Base-by-base conservation (phyloP, 2,888 invertebrate genomes). In the Trachelus troglodyta region DNA sequence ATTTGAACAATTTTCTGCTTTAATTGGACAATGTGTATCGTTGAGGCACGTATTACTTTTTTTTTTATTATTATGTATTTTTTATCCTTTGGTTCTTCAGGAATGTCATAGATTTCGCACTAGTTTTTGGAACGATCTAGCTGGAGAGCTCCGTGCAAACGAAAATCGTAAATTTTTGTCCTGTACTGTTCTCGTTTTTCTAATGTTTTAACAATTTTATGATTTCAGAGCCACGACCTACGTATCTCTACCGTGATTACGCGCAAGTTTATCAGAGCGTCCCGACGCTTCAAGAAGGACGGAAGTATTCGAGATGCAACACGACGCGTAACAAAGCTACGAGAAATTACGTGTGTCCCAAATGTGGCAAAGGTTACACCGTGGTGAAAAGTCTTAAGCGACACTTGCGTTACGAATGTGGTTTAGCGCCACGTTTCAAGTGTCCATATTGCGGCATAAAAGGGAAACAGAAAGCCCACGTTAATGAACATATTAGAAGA, bases 311-410 rank as follows among this genome's bases (percentile, higher is more conserved):
- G 40, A 56, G 40, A 23, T 56, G 40, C 40, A 56, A 56, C 40
- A 56, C 40, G 23, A 56, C 40, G 23, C 34, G 82, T 83, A 31
- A 88, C 85, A 69, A 79, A 80, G 71, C 80, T 82, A 74, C 79
- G 86, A 82, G 79, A 78, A 83, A 80, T 80, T 82, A 88, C 81
- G 80, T 87, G 35, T 94, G 94, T 83, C 92, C 92, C 4, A 92
- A 92, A 71, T 94, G 94, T 84, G 91, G 92, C 30, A 94, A 93
- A 83, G 91, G 91, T 79, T 94, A 94, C 87, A 93, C 92, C 75
- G 93, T 93, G 82, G 92, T 93, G 85, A 93, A 93, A 85, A 93
- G 94, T 84, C 88, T 94, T 74, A 92, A 92, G 73, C 92, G 94
- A 9, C 91, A 91, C 73, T 83, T 90, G 76, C 85, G 88, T 56